phyloP scores from a whole-genome alignment of 37 sponge, comb jelly and placozoan genomes.

The Spongia lamella region DNA sequence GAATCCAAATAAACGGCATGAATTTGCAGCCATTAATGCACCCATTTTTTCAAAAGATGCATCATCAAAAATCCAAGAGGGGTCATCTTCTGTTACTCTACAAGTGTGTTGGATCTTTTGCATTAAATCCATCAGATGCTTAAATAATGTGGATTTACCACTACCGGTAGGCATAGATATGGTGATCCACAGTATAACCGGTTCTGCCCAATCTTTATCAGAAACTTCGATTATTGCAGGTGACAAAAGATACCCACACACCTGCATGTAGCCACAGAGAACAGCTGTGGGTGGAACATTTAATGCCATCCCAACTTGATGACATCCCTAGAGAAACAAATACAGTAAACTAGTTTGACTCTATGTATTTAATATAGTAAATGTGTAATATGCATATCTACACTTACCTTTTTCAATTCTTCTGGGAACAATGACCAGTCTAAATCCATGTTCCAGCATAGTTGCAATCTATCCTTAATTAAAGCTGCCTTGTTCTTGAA shows the following conservation, averaged over 20 bases:
- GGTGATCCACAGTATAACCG: constrained; percentile 31
- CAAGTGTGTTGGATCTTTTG: background rate
- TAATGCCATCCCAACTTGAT: constrained; percentile 21
- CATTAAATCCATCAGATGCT: constrained; percentile 9
- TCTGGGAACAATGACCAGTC: background rate
- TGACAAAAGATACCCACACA: background rate
- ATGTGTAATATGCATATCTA: background rate
- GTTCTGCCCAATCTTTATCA: constrained; percentile 11
- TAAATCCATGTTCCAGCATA: background rate
- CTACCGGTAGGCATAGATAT: constrained; percentile 24
- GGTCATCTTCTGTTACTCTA: background rate
- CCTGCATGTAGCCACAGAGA: background rate
- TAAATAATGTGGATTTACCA: constrained; percentile 22
- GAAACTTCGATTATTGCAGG: constrained; percentile 12
- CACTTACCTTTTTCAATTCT: background rate
- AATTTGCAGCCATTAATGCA: constrained; percentile 46
- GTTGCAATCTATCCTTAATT: background rate
- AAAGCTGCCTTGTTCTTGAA: background rate
- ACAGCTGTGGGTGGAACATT: constrained; percentile 32
- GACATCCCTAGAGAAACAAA: background rate
- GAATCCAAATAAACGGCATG: constrained; percentile 18
- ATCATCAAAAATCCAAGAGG: constrained; percentile 47
- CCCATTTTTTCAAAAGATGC: constrained; percentile 54
- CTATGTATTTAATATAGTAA: background rate
- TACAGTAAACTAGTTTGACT: background rate